Evolutionary conservation across 30 jellyfish, hydroid and myxozoan genomes (phyloP).

Genomic region (Cassiopea xamachana): DNA sequence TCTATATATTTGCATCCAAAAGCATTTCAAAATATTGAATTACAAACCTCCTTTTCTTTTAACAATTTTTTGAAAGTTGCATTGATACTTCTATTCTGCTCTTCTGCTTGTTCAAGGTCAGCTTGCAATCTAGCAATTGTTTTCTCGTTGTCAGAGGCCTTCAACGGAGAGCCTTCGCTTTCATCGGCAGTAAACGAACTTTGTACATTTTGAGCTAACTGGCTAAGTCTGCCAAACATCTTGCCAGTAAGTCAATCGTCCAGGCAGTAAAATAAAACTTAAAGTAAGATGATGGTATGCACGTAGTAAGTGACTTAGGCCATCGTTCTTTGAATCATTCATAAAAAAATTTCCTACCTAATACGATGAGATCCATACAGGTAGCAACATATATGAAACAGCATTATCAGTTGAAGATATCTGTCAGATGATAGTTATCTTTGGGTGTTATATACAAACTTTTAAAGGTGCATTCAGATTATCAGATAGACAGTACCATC

Average conservation of each 20-base stretch:
- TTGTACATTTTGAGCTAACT: slow-evolving; percentile 74
- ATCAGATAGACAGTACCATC: not conserved
- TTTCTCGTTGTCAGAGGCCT: slow-evolving; percentile 18
- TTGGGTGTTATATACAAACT: no score
- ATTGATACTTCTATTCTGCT: slow-evolving; percentile 77
- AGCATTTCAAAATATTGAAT: not conserved
- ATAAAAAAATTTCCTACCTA: no score
- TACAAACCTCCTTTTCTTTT: slow-evolving; percentile 82
- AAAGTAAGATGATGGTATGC: no score
- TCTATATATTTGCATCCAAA: not conserved
- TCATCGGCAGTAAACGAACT: slow-evolving; percentile 64
- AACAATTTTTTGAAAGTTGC: slow-evolving; percentile 80
- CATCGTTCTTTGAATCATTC: no score
- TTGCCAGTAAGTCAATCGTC: not conserved
- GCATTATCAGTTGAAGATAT: no score
- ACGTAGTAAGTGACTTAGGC: no score
- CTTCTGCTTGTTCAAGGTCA: slow-evolving; percentile 82
- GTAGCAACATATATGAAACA: no score
- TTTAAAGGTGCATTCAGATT: not conserved
- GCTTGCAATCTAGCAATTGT: slow-evolving; percentile 63
- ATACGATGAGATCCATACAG: no score
- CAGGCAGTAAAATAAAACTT: not conserved
- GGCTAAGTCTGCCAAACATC: slow-evolving; percentile 73
- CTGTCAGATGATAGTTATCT: no score
- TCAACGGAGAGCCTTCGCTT: slow-evolving; percentile 16